Base-by-base conservation (phyloP, 2,113 vertebrate genomes). In the Maccullochella peelii region DNA sequence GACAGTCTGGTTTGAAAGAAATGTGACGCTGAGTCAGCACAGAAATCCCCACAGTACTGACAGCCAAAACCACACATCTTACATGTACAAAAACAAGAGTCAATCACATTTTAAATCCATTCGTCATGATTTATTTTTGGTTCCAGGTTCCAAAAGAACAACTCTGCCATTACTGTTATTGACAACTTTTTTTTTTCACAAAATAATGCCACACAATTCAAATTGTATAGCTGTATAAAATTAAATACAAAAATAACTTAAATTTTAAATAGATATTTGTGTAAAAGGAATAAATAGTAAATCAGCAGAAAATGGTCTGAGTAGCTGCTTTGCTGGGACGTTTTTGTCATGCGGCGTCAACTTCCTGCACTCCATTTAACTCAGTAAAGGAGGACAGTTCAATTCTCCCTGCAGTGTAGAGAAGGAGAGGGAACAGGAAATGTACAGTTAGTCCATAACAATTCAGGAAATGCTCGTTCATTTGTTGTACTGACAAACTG, bases 171-270 rank as follows among this genome's bases (percentile, higher is more conserved):
- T 7, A 8, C 9, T 42, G 6, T 30, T 21, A 2, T 1, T n/a
- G 6, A 74, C 10, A 36, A 15, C 21, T 58, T n/a, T n/a, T n/a
- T n/a, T n/a, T n/a, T n/a, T n/a, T 73, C 52, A 30, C 25, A 74
- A 58, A 69, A 68, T 50, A 70, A 76, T 40, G 49, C 30, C 50
- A 27, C 10, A 55, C n/a, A 54, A 67, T 36, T 63, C 15, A 23
- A 20, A 18, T 44, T 33, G 36, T 6, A 20, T 1, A 47, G 8
- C n/a, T 18, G 1, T 76, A 63, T 21, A 72, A 61, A 73, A 68
- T 11, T 12, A 10, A 61, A 76, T 85, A 85, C 6, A 85, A 87
- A 87, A 87, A 80, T 62, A 85, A 72, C 0, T 77, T 44, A n/a
- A 0, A 15, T 8, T 40, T 73, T 61, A 85, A 82, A 79, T 74